Percentiles rank a stretch among this genome's conserved stretches.
Conservation (phyloP, 2,797 vertebrate species). For the Cossypha dichroa region DNA sequence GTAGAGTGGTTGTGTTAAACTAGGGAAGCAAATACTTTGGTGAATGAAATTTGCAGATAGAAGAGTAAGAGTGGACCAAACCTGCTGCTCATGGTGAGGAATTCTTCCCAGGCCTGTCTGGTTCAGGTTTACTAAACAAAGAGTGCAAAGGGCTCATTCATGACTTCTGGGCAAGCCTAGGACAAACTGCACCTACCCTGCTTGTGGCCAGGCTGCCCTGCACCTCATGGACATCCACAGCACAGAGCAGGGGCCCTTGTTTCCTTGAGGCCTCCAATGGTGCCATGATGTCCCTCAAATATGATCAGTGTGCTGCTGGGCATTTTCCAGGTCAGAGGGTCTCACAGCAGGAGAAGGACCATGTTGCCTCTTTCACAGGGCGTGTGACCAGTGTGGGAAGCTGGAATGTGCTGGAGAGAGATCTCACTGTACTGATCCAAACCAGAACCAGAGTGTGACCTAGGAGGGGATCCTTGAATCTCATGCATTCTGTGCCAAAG, state of each 20-base stretch:
- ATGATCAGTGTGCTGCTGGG: background rate
- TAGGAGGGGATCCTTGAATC: background rate
- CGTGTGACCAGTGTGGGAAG: background rate
- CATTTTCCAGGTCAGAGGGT: background rate
- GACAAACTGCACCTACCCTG: background rate
- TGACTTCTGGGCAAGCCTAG: background rate
- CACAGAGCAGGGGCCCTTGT: background rate
- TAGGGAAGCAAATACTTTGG: background rate
- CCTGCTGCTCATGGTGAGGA: background rate
- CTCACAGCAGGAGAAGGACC: background rate
- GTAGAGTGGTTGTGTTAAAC: background rate
- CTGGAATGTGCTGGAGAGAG: background rate
- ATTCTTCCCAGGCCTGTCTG: background rate
- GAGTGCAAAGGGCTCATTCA: background rate
- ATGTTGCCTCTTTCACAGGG: background rate
- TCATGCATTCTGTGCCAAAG: rapidly evolving
- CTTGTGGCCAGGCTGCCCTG: background rate
- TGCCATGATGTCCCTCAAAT: background rate
- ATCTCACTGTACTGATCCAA: background rate
- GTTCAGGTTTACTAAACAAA: background rate
- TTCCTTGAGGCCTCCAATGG: background rate
- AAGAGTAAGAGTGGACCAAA: background rate
- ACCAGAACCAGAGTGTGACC: background rate
- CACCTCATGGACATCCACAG: background rate
- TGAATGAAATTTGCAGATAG: background rate